phyloP scores from a whole-genome alignment of 2,797 vertebrate species.

The Lophotriccus pileatus region DNA sequence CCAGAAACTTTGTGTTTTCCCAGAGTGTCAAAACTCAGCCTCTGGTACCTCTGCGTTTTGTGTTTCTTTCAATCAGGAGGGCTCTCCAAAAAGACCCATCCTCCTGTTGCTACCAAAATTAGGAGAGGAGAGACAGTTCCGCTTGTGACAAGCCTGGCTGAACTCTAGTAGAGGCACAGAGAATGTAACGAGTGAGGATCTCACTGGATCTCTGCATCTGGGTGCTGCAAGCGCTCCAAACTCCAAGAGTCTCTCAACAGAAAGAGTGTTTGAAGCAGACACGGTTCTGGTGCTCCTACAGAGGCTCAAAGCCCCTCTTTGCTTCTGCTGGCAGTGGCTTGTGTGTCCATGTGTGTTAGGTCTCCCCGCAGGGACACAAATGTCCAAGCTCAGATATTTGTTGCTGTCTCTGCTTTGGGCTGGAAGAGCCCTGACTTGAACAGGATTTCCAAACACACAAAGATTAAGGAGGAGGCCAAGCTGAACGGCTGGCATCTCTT shows the following conservation, averaged over 20 bases:
- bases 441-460: conserved; percentile 12
- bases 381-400: neutral
- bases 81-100: fast-evolving
- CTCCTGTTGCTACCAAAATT: neutral
- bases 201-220: neutral
- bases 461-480: neutral
- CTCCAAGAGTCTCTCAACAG: neutral
- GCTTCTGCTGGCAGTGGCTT: neutral
- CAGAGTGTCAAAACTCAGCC: neutral
- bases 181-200: neutral
- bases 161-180: neutral
- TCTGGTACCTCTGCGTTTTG: neutral
- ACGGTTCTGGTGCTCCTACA: neutral
- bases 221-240: neutral
- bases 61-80: neutral
- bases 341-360: neutral
- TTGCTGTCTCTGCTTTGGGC: neutral
- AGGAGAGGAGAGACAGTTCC: neutral
- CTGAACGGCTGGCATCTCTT: neutral
- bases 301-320: neutral
- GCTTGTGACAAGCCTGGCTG: neutral
- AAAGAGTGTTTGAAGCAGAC: neutral
- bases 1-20: neutral
- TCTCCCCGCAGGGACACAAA: neutral
- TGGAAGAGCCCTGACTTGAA: neutral